Evolutionary conservation across 1,140 invertebrate species (phyloP), one percentile per base, ranked within the genome.

Genomic region (Drosophila willistoni): DNA sequence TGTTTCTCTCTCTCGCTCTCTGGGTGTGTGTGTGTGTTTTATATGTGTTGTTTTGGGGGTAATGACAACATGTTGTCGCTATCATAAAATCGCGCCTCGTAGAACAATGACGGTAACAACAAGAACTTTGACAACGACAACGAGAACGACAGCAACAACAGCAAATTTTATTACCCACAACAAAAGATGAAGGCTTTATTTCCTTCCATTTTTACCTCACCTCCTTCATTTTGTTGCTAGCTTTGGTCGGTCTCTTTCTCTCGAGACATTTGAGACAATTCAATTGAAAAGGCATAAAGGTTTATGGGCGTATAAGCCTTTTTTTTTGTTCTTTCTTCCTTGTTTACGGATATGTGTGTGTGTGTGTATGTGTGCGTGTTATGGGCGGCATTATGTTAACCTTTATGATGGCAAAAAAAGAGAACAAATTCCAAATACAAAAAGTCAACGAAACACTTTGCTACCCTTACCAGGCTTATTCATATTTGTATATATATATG

Each of bases 221-320:
- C n/a, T n/a, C 10, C 42, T 44, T 33, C 22, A 33, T 33, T 56
- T 34, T 54, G 10, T 25, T n/a, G 12, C 25, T 44, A 7, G 33
- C 57, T 57, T 29, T 39, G 13, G 22, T 29, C 36, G 44, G 25
- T 14, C 44, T 22, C 44, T 51, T 51, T 36, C 34, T 39, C 17
- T 22, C 22, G 47, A 19, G 36, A 65, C 70, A 69, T 71, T 71
- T n/a, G 57, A 76, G 69, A 69, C 77, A 79, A 79, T 79, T 79
- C 75, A 79, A 79, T 79, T 79, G 77, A 79, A 79, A 79, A 73
- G 22, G 64, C 77, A 79, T 79, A 79, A 79, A 79, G 75, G 76
- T 79, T 79, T 79, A 79, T 79, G 75, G 25, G 77, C 76, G 69
- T 77, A 75, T 77, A 77, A 77, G 75, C 75, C 75, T 77, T 64